Evolutionary conservation across 2,113 vertebrate genomes (phyloP), one percentile per base, ranked within the genome.

Genomic region (Clupea harengus): DNA sequence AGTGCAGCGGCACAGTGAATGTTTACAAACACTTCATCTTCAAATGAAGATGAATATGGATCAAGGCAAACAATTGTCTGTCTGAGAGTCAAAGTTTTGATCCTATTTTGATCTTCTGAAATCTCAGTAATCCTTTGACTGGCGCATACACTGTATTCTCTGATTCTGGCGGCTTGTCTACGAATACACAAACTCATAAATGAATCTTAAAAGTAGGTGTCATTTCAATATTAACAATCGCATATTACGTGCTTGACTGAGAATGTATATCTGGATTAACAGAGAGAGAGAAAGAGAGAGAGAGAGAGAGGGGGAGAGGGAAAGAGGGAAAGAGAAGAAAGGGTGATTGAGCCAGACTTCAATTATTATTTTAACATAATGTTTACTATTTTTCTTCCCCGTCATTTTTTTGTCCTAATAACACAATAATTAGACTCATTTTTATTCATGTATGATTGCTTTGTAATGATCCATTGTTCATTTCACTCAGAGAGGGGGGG

Each of bases 401-500:
- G 2, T 78, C 28, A 78, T 78, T 32, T 78, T 75, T 78, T 78
- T 78, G 25, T 32, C 15, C 13, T 78, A 39, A 78, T 78, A 18
- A 78, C 72, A 78, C 72, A 32, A 78, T 78, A 78, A 78, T 78
- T 78, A 78, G 18, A 78, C 72, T 78, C 25, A 78, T 39, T 78
- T 78, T 39, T 78, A 78, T 11, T 67, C 28, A 32, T 39, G 72
- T 78, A 17, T 78, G 72, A 39, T 78, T 78, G 72, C 72, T 78
- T 78, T 39, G 32, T 78, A 78, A 78, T 78, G 72, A 78, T 78
- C 25, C 72, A 78, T 72, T 78, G 72, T 78, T 78, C 25, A 78
- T 32, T 28, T 32, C 72, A 78, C 11, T 78, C 64, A 17, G 72
- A 39, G 28, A 17, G 25, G 4, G 72, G 15, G 28, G 17, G 72